Base-by-base conservation (phyloP, 2,797 vertebrate genomes). In the Myripristis jacobus region DNA sequence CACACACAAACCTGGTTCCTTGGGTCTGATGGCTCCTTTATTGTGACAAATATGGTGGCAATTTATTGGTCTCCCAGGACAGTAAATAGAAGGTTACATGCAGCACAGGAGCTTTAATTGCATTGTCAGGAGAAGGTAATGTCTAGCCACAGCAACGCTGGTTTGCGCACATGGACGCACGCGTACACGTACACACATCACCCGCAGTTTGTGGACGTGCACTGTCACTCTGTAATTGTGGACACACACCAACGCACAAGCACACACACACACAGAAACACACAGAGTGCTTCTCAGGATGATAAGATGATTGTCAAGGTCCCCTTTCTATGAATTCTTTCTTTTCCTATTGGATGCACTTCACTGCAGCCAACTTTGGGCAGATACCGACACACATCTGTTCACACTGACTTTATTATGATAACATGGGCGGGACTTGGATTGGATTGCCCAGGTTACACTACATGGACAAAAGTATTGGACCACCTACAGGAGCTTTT, bases 61-160 rank as follows among this genome's bases (percentile, higher is more conserved):
- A 91, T 92, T 92, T 94, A 93, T 92, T 91, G 92, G 89, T 94
- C 90, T 91, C 90, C 76, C 82, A 82, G 92, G 92, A 93, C 86
- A 91, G 88, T 91, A 90, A 93, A 92, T 88, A 90, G 89, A 93
- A 92, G 90, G 91, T 92, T 93, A 92, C 86, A 88, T 84, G 82
- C 85, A 88, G 81, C 84, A 89, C 71, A 84, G 60, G 54, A 79
- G 85, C 77, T 94, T 91, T 93, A 94, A 93, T 94, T 93, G 90
- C 88, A 82, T 88, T 94, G 90, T 92, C 90, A 91, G 77, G 85
- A 90, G 73, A 81, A 81, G 81, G 86, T 83, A 85, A 86, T 74
- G 80, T 89, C 82, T 85, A 62, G 72, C 81, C 78, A 72, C 79
- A 73, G 86, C 75, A 84, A 70, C 77, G 62, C 83, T 75, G 77